Conservation (phyloP, 2,797 vertebrate genomes). For the Neopelma chrysocephalum region DNA sequence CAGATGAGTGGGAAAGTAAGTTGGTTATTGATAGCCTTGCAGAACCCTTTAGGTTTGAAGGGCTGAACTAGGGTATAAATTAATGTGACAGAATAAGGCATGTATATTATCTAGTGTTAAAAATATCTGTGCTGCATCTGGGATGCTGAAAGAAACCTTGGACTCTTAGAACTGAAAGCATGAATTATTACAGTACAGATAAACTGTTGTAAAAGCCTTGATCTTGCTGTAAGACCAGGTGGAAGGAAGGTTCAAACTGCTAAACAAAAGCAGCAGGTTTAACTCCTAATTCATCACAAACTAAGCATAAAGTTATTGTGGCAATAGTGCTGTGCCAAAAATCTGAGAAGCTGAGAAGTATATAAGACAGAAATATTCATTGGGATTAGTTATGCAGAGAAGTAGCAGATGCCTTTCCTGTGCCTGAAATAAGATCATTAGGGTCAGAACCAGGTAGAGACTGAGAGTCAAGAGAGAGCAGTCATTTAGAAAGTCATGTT, state of each 20-base stretch:
- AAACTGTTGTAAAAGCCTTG: not conserved
- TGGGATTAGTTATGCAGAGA: not conserved
- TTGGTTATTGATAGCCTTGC: not conserved
- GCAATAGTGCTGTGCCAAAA: not conserved
- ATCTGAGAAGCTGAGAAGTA: not conserved
- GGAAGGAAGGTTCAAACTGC: not conserved
- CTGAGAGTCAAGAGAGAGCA: not conserved
- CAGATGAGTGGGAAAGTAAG: not conserved
- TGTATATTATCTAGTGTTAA: not conserved
- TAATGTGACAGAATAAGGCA: not conserved
- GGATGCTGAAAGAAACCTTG: not conserved
- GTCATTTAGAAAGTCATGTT: not conserved
- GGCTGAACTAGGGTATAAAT: not conserved
- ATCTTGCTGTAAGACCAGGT: not conserved
- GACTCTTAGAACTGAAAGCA: not conserved
- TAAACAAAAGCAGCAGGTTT: not conserved
- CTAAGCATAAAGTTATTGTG: not conserved
- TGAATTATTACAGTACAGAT: not conserved
- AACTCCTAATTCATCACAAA: not conserved
- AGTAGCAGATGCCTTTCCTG: conserved; percentile 13
- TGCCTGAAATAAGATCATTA: not conserved
- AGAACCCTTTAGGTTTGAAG: not conserved
- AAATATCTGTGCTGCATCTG: not conserved
- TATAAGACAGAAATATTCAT: not conserved
- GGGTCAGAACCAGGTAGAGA: not conserved